Conservation (phyloP, 1,140 invertebrate genomes). For the Lanistes nyassanus region DNA sequence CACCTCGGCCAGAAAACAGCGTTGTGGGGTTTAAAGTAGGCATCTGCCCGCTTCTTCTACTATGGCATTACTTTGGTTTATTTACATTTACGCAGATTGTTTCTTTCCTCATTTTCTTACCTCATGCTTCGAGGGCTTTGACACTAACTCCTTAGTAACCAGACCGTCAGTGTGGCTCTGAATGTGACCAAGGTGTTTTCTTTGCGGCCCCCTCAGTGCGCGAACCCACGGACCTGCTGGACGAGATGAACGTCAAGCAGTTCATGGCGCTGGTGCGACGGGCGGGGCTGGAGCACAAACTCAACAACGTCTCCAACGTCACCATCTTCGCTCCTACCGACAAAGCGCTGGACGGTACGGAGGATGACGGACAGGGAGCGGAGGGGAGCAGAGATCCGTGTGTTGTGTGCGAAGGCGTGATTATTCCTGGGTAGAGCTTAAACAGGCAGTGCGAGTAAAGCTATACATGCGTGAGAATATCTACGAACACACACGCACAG, state of each 20-base stretch:
- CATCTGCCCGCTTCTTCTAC: no score
- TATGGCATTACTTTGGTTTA: no score
- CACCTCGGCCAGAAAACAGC: no score
- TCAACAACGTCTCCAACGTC: conserved; percentile 30
- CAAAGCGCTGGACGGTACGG: conserved; percentile 35
- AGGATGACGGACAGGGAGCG: background rate
- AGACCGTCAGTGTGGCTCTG: no score
- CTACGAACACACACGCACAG: no score
- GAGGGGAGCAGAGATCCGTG: background rate
- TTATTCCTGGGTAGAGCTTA: background rate
- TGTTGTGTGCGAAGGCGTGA: background rate
- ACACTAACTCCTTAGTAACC: no score
- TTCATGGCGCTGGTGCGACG: conserved; percentile 29
- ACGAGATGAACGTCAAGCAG: conserved; percentile 36
- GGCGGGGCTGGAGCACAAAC: conserved; percentile 28
- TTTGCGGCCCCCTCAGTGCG: conserved; percentile 38
- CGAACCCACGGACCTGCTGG: conserved; percentile 21
- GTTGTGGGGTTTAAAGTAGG: no score
- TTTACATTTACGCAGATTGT: no score
- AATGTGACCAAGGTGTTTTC: no score
- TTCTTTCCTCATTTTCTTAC: no score
- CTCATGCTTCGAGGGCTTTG: no score
- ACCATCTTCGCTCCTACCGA: conserved; percentile 44
- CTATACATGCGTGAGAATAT: background rate
- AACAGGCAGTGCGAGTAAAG: background rate